Base-by-base conservation (phyloP, 2,113 vertebrate genomes). In the Xerus inauris region DNA sequence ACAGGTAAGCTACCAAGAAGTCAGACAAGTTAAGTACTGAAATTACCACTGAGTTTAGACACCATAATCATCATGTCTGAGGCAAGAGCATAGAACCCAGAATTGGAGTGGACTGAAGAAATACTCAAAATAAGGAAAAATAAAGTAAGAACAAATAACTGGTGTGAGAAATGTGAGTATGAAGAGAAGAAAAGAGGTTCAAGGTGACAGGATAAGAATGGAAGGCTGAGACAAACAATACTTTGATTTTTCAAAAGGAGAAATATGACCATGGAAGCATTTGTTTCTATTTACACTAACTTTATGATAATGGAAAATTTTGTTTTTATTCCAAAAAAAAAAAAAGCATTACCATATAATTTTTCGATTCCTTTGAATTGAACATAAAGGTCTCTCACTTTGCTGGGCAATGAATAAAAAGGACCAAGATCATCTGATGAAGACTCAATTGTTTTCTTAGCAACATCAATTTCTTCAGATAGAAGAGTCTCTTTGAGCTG, bases 371-470 rank as follows among this genome's bases (percentile, higher is more conserved):
- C 99, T 98, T 98, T 99, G 73, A 99, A 97, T 30, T 98, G 99
- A 82, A 84, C 87, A 94, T 99, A 98, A 19, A 99, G 98, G 32
- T 99, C 99, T 97, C 99, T 99, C n/a, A 99, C 99, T 99, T 98
- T 99, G 97, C 98, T 99, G 49, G 99, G 99, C 30, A 99, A 99
- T 9, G 99, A 99, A 95, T 99, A 99, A 97, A 99, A 99, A 3
- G 99, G 99, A 17, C 99, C 99, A 42, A 99, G 98, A 91, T 99
- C 99, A 24, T 98, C 94, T 30, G 98, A 97, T 1, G 98, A 98
- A 0, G 98, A 97, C 79, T 99, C 98, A 59, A 99, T 98, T 35
- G 99, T 96, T 98, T 98, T 98, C 95, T 98, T 97, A 67, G 99
- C 99, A 72, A 99, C 98, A 86, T 97, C 98, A 47, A 99, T 99